Evolutionary conservation across 2,888 invertebrate genomes (phyloP).

Genomic region (Cybosia mesomella): DNA sequence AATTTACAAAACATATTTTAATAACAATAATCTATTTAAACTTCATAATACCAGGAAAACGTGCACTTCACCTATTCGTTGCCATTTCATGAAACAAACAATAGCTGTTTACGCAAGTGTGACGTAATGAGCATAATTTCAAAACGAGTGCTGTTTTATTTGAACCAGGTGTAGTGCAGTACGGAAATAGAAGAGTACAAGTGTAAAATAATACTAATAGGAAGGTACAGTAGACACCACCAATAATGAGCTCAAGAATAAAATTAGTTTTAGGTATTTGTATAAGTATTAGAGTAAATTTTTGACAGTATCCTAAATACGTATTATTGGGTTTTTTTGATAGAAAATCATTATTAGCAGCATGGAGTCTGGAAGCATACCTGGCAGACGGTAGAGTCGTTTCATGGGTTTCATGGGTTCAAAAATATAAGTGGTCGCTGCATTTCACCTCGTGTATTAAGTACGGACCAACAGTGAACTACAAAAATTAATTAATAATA

Average conservation of each 20-base stretch:
- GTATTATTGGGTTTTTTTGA: not conserved
- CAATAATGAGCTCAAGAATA: too few relatives aligned
- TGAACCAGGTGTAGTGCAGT: not conserved
- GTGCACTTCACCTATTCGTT: not conserved
- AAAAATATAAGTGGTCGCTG: not conserved
- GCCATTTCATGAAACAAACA: slow-evolving; percentile 7
- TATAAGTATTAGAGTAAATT: too few relatives aligned
- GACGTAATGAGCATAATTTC: slow-evolving; percentile 6
- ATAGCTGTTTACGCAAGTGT: slow-evolving; percentile 3
- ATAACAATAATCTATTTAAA: not conserved
- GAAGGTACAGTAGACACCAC: too few relatives aligned
- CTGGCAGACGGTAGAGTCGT: not conserved
- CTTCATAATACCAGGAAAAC: not conserved
- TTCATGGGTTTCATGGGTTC: not conserved
- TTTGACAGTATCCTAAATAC: not conserved
- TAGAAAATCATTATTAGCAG: not conserved
- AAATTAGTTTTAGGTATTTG: too few relatives aligned
- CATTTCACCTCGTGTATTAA: too few relatives aligned
- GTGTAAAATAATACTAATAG: too few relatives aligned
- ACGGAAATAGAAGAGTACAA: not conserved
- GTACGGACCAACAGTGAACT: not conserved
- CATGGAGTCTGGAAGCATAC: not conserved
- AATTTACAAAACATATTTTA: not conserved
- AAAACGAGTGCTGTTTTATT: not conserved
- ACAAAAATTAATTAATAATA: not conserved